Evolutionary conservation across 2,797 vertebrate species (phyloP).

Genomic region (Spheniscus humboldti): DNA sequence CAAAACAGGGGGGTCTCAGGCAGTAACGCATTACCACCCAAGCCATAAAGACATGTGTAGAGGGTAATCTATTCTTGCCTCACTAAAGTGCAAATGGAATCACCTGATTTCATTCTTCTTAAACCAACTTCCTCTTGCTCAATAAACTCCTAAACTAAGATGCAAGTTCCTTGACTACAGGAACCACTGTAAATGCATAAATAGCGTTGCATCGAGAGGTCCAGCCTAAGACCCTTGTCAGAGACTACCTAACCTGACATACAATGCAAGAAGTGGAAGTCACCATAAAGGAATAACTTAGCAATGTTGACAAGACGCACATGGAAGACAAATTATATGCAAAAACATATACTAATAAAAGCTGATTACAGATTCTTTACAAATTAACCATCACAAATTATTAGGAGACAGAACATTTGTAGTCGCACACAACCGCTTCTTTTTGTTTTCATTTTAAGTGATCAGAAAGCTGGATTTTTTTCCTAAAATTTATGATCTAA

Average conservation of each 20-base stretch:
- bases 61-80: neutral
- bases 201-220: rapidly evolving
- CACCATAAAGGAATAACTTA: neutral
- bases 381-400: neutral
- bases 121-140: neutral
- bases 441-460: neutral
- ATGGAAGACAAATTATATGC: neutral
- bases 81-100: neutral
- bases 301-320: neutral
- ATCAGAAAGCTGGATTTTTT: neutral
- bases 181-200: neutral
- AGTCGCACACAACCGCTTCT: neutral
- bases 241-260: neutral
- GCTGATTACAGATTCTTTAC: neutral
- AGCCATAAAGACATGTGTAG: neutral
- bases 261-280: neutral
- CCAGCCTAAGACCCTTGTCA: neutral
- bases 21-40: neutral
- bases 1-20: neutral
- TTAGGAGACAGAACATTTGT: neutral
- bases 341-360: neutral
- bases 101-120: neutral
- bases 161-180: neutral
- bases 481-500: neutral
- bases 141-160: neutral